Evolutionary conservation across 2,888 invertebrate genomes (phyloP), one percentile per base, ranked within the genome.

Genomic region (Carterocephalus palaemon): DNA sequence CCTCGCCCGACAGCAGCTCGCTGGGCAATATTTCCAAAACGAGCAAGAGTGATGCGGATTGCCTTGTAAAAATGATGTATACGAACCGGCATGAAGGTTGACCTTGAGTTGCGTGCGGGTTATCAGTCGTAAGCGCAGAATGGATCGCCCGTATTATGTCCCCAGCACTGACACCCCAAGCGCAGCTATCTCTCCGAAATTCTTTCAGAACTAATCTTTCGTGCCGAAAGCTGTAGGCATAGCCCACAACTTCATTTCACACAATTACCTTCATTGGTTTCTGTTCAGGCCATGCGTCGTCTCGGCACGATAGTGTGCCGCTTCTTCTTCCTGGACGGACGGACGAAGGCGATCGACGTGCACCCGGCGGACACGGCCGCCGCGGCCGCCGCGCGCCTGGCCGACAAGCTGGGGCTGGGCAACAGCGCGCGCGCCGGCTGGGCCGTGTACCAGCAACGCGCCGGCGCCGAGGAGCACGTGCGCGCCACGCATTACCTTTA

Each of bases 281-380:
- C 4, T 20, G n/a, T 8, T 1, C 59, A 94, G 93, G 96, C 96
- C 0, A 96, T 96, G 94, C 91, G 94, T 59, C 90, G 95, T 31
- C 88, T 97, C 15, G 96, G 96, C 42, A 96, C 97, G 0, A 94
- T 98, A 55, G 96, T 97, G 0, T 97, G 96, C 71, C 90, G 95
- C 33, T 96, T 98, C 82, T 96, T 96, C 88, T 97, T 98, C 85
- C 89, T 98, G 71, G 97, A 98, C 76, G 96, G 97, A 0, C 91
- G 97, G 42, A 97, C 97, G 1, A 98, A 97, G 76, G 97, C 97
- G 0, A 95, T 98, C 51, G 96, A 97, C 75, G 95, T 98, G 13
- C 96, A 97, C 84, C 96, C 97, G 1, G 95, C 95, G 1, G 97
- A 98, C 72, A 97, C 97, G 2, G 96, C 96, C 0, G 92, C 93